Conservation (phyloP, 2,797 vertebrate genomes). For the Anabacerthia variegaticeps region DNA sequence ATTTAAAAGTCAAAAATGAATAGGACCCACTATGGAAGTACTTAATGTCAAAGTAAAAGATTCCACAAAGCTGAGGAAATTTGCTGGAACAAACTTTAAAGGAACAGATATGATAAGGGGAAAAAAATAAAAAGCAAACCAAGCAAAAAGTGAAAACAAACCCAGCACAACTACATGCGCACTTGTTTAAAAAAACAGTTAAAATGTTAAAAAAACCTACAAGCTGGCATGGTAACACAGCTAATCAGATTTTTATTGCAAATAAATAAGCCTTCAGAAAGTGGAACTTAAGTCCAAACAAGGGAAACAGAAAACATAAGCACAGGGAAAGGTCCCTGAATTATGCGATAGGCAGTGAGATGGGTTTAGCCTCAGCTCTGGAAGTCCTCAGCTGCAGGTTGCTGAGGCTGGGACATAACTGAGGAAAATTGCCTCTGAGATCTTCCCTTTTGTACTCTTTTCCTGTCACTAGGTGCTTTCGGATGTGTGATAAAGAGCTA, state of each 20-base stretch:
- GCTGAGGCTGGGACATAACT: fast-evolving
- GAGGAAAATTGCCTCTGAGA: not conserved
- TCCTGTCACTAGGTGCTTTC: not conserved
- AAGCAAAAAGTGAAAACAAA: not conserved
- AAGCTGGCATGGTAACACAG: not conserved
- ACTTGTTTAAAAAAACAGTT: not conserved
- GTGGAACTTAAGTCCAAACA: not conserved
- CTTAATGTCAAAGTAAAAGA: not conserved
- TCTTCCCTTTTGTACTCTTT: not conserved
- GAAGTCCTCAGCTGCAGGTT: not conserved
- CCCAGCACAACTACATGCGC: not conserved
- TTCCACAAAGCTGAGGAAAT: not conserved
- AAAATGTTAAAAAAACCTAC: not conserved
- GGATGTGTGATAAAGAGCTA: not conserved
- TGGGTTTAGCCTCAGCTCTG: not conserved
- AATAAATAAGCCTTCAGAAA: not conserved
- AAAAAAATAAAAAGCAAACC: too few species aligned
- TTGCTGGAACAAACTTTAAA: not conserved
- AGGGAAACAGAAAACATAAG: not conserved
- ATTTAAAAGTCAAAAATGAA: not conserved
- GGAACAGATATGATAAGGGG: not conserved
- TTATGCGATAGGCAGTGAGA: not conserved
- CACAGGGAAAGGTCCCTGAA: not conserved
- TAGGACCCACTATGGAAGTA: not conserved
- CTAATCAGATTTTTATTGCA: not conserved